phyloP scores from a whole-genome alignment of 2,888 invertebrate genomes.

The Magallana nippona region DNA sequence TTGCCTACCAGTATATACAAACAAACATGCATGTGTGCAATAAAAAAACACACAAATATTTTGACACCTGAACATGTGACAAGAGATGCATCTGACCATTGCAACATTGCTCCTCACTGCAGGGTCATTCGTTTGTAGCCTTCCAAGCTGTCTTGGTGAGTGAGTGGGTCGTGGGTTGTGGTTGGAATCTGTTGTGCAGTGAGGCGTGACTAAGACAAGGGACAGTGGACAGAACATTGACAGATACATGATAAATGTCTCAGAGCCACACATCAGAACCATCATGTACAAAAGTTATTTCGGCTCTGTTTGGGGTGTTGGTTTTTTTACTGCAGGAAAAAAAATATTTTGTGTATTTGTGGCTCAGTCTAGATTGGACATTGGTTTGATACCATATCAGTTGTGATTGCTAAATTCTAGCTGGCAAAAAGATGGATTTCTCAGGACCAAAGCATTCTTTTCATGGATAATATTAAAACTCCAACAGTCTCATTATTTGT shows the following conservation, averaged over 20 bases:
- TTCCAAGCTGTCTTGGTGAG: neutral
- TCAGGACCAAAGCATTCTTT: too few species aligned
- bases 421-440: too few species aligned
- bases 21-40: too few species aligned
- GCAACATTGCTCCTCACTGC: too few species aligned
- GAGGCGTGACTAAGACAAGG: neutral
- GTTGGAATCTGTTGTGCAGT: neutral
- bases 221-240: neutral
- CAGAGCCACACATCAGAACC: conserved; percentile 11
- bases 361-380: neutral
- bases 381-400: too few species aligned
- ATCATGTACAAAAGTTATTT: conserved; percentile 12
- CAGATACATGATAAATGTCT: conserved; percentile 20
- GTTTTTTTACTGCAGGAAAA: neutral
- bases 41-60: too few species aligned
- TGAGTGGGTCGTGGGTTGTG: neutral
- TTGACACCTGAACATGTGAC: too few species aligned
- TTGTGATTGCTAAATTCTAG: too few species aligned
- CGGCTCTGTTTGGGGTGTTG: neutral
- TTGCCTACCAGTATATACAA: too few species aligned
- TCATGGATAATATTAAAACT: too few species aligned
- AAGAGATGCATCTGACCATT: too few species aligned
- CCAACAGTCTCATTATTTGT: too few species aligned
- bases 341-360: neutral
- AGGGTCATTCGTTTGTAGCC: neutral